A percentile compares a stretch with the other conserved stretches of the same genome.
Conservation (phyloP, 2,113 vertebrate species). For the Alligator mississippiensis region DNA sequence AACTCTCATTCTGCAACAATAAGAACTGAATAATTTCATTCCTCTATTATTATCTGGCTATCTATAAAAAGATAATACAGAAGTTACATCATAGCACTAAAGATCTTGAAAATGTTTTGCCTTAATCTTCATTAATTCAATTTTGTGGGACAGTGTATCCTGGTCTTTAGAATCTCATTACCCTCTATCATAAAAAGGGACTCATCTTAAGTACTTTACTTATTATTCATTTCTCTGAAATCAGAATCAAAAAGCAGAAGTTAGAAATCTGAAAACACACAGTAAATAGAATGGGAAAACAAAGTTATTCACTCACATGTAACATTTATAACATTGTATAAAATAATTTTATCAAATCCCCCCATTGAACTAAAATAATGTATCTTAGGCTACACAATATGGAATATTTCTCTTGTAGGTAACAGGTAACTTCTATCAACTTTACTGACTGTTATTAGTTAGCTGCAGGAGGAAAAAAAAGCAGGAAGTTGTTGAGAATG, state of each 20-base stretch:
- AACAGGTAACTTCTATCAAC: background rate
- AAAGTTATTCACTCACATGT: background rate
- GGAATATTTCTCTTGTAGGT: background rate
- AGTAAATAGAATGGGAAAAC: background rate
- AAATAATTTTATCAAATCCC: background rate
- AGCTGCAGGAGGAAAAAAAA: background rate
- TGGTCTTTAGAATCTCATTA: background rate
- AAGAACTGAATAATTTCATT: background rate
- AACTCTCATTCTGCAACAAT: background rate
- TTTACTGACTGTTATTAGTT: background rate
- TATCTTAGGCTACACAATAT: background rate
- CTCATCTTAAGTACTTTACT: background rate
- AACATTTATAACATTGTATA: background rate
- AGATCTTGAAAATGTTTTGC: background rate
- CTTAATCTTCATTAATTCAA: background rate
- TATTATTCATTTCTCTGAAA: background rate
- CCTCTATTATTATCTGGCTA: constrained; percentile 4
- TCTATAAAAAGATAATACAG: background rate
- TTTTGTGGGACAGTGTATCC: background rate
- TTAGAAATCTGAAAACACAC: background rate
- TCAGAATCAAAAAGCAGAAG: background rate
- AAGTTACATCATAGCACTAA: background rate
- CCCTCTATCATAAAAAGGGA: background rate
- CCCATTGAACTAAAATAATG: background rate
- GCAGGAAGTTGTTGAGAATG: background rate